Evolutionary conservation across 2,888 invertebrate species (phyloP).

Genomic region (Automeris io): DNA sequence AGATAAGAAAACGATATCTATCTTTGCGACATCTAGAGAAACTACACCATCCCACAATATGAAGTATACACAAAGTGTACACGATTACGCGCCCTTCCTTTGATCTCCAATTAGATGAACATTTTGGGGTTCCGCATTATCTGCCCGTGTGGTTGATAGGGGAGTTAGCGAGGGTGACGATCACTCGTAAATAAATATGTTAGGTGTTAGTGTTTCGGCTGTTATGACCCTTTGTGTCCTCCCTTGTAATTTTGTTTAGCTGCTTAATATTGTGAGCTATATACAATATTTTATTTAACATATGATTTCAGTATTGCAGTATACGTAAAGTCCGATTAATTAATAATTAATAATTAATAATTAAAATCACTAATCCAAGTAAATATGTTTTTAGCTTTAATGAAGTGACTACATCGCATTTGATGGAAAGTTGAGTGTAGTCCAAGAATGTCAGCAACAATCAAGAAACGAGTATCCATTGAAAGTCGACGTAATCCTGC

Average conservation of each 20-base stretch:
- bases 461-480: too few relatives aligned
- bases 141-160: conserved; percentile 35
- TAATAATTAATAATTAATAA: too few relatives aligned
- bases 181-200: conserved; percentile 50
- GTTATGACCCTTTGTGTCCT: conserved; percentile 2
- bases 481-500: too few relatives aligned
- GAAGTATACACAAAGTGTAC: conserved; percentile 48
- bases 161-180: conserved; percentile 32
- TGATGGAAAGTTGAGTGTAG: too few relatives aligned
- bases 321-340: too few relatives aligned
- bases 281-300: too few relatives aligned
- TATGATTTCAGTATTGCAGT: too few relatives aligned
- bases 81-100: conserved; percentile 70
- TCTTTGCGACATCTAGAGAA: conserved; percentile 1
- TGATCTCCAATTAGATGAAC: conserved; percentile 76
- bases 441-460: too few relatives aligned
- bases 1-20: too few relatives aligned
- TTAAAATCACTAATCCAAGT: too few relatives aligned
- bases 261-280: not conserved
- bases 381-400: too few relatives aligned
- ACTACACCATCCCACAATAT: conserved; percentile 15
- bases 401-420: too few relatives aligned
- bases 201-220: conserved; percentile 28
- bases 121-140: conserved; percentile 68
- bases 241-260: conserved; percentile 4